These are phyloP conservation scores for Calcarius lapponicus DNA, from an alignment of 2,797 vertebrate species.

Conservation along the genomic window DNA sequence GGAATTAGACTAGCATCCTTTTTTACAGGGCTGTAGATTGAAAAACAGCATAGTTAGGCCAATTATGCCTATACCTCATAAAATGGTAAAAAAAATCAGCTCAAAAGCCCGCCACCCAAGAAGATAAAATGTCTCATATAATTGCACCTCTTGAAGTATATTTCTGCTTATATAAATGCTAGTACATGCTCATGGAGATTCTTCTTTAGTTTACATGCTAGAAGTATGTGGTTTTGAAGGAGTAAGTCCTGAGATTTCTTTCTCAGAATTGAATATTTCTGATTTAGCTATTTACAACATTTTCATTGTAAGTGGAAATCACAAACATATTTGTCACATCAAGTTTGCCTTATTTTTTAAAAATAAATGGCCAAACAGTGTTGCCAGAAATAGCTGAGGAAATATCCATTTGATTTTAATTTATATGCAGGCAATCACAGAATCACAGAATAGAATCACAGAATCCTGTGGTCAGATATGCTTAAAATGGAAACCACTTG, in stretches of 20 bases:
- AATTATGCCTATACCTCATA: conserved; percentile 32
- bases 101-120: conserved; percentile 40
- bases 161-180: conserved; percentile 22
- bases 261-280: neutral
- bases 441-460: conserved; percentile 25
- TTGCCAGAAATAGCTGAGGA: conserved; percentile 1
- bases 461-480: conserved; percentile 17
- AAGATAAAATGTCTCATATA: conserved; percentile 50
- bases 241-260: neutral
- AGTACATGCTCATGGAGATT: conserved; percentile 1
- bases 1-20: conserved; percentile 1
- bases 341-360: neutral
- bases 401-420: conserved; percentile 22
- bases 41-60: conserved; percentile 16
- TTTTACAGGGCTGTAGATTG: neutral
- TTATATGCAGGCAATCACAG: conserved; percentile 13
- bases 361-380: neutral
- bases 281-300: conserved; percentile 6
- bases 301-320: neutral
- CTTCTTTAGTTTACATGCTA: neutral
- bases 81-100: neutral
- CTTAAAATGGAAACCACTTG: conserved; percentile 18
- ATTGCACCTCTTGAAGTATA: conserved; percentile 33
- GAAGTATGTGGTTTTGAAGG: conserved; percentile 1
- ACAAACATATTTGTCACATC: neutral